Base-by-base conservation (phyloP, 2,113 vertebrate genomes). In the Planiliza haematocheilus region DNA sequence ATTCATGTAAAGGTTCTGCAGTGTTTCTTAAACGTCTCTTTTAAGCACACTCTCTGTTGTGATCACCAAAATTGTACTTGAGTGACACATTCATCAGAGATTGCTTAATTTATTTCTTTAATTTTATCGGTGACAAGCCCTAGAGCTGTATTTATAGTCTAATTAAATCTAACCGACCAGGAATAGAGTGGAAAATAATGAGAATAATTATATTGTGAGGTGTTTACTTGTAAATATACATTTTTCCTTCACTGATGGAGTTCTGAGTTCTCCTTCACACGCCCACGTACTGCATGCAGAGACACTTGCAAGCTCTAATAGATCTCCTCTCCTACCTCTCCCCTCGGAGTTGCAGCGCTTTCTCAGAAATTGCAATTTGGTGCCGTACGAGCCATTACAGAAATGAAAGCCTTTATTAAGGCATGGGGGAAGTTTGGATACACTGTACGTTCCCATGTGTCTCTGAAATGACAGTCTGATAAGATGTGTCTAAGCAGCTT, bases 401-500 rank as follows among this genome's bases (percentile, higher is more conserved):
- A 60, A 12, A 69, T 34, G 18, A 12, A 7, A 24, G 38, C 17
- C 10, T 61, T 51, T 77, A 38, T 69, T 61, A 16, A n/a, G 0
- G 20, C 12, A 24, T 2, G 11, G 46, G 18, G 59, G 76, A 57
- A 56, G 16, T 60, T 57, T 57, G 20, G 43, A 41, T 18, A 13
- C 1, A 46, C 43, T 66, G 53, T 64, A 42, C 39, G 21, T 64
- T 74, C 18, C 24, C 39, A 18, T 62, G 51, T 64, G 63, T 56
- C 68, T 78, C 43, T 71, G 62, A 75, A 74, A 43, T 77, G 83
- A 89, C 76, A 86, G 64, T 67, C 67, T 81, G 81, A 87, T 74
- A 88, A 60, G 66, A 77, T 67, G 82, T 79, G 79, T 85, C 67
- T 58, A 70, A 87, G 71, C 55, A 58, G 84, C 78, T 81, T 87